Evolutionary conservation across 1,140 invertebrate species (phyloP), one percentile per base, ranked within the genome.

Genomic region (Drosophila athabasca): DNA sequence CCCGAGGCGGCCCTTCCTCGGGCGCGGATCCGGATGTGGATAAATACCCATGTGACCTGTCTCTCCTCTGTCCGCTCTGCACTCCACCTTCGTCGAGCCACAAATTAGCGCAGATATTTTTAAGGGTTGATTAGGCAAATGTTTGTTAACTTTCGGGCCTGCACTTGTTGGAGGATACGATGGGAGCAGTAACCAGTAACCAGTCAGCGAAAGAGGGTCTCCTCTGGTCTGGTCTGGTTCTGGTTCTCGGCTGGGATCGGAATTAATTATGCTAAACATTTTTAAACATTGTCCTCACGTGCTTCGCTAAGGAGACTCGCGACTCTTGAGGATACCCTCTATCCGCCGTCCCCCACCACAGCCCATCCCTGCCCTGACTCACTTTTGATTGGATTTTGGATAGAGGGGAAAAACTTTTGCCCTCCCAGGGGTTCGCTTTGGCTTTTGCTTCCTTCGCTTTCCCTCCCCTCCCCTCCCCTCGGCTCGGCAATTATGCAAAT

Each of bases 271-370:
- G 89, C 84, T 90, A 90, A 90, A 90, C 83, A 90, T 85, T 90
- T 89, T 90, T 90, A 89, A 90, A 90, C 90, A 90, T 90, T 90
- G 89, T 90, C 89, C 89, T 90, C 89, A 90, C 88, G 88, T 90
- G 85, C 85, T 79, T 71, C 57, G 24, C 64, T 19, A 69, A 66
- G 45, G 43, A 49, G 72, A 57, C 51, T 26, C 17, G 64, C 64
- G 57, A 41, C 82, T 77, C 82, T 82, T 60, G 78, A 79, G 83
- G 82, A 52, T 41, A n/a, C n/a, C 51, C 26, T 24, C 11, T 15
- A 44, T 13, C 26, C 44, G 54, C 45, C n/a, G 39, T 55, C 6
- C 5, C n/a, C n/a, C 17, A 7, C n/a, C 17, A 7, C 13, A 43
- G 5, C 4, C 11, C 35, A 13, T 13, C 11, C 11, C 11, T 5